These are phyloP conservation scores for Corythoichthys haematopterus DNA, from an alignment of 2,113 vertebrate genomes.

Conservation along the genomic window DNA sequence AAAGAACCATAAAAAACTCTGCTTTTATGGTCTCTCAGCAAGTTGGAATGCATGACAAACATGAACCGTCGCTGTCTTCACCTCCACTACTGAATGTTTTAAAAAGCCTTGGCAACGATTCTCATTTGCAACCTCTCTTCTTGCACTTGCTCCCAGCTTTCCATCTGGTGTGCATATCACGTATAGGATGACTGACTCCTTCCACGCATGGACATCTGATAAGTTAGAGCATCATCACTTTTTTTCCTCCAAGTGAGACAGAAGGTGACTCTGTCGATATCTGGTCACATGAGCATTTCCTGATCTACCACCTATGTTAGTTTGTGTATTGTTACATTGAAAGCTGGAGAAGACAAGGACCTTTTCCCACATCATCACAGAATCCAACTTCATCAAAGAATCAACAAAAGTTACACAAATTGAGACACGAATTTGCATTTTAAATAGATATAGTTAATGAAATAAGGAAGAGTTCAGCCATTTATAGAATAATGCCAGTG, in stretches of 20 bases:
- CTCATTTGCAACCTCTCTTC: slow-evolving; percentile 23
- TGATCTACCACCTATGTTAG: neutral
- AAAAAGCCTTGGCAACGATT: slow-evolving; percentile 42
- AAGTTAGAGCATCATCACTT: slow-evolving; percentile 30
- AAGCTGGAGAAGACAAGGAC: neutral
- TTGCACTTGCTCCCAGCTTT: slow-evolving; percentile 26
- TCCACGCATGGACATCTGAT: slow-evolving; percentile 31
- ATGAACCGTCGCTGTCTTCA: slow-evolving; percentile 20
- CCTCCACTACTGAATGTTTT: slow-evolving; percentile 50
- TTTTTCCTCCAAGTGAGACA: slow-evolving; percentile 9
- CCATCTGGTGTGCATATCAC: slow-evolving; percentile 45
- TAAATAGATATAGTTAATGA: no score
- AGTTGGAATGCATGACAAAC: neutral
- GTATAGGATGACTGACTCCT: slow-evolving; percentile 38
- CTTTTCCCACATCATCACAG: neutral
- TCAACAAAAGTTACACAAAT: neutral
- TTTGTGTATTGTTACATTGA: neutral
- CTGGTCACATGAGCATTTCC: neutral
- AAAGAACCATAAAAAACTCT: neutral
- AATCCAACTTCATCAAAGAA: neutral
- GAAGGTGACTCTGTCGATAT: neutral
- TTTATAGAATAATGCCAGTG: neutral
- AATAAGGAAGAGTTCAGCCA: neutral
- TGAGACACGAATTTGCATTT: neutral
- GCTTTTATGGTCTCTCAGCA: slow-evolving; percentile 2